Conservation (phyloP, 2,797 vertebrate genomes). For the Leptoclinus maculatus region DNA sequence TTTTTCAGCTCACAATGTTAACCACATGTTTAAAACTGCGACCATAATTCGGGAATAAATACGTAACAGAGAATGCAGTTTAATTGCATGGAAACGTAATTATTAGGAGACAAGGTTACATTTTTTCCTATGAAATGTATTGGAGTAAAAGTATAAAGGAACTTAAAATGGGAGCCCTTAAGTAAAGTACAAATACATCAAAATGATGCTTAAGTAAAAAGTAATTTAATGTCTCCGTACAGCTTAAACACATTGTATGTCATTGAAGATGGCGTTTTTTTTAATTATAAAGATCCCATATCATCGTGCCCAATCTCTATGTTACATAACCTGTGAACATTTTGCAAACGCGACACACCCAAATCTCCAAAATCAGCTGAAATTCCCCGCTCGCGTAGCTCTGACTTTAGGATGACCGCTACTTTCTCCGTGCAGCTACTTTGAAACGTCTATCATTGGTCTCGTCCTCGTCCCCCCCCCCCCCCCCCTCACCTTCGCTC, state of each 20-base stretch:
- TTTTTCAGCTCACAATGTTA: too few relatives aligned
- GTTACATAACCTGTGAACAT: neutral
- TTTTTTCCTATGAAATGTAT: too few relatives aligned
- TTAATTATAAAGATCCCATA: neutral
- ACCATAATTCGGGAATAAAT: neutral
- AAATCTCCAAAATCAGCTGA: slow-evolving; percentile 5
- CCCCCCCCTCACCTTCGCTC: neutral
- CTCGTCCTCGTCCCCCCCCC: neutral
- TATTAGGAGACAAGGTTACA: too few relatives aligned
- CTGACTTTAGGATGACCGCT: slow-evolving; percentile 40
- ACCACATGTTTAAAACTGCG: too few relatives aligned
- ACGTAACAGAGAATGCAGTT: too few relatives aligned
- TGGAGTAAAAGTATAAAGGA: neutral
- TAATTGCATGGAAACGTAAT: too few relatives aligned
- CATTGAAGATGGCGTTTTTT: neutral
- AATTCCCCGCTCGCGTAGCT: neutral
- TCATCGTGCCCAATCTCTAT: neutral
- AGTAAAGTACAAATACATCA: neutral
- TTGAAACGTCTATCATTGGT: slow-evolving; percentile 23
- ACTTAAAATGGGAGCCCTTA: neutral
- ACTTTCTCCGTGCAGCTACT: slow-evolving; percentile 17
- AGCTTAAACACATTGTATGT: neutral
- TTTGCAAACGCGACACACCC: neutral
- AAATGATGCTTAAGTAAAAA: too few relatives aligned
- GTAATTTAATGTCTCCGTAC: neutral